Conservation (phyloP, 2,797 vertebrate species). For the Helarctos malayanus region DNA sequence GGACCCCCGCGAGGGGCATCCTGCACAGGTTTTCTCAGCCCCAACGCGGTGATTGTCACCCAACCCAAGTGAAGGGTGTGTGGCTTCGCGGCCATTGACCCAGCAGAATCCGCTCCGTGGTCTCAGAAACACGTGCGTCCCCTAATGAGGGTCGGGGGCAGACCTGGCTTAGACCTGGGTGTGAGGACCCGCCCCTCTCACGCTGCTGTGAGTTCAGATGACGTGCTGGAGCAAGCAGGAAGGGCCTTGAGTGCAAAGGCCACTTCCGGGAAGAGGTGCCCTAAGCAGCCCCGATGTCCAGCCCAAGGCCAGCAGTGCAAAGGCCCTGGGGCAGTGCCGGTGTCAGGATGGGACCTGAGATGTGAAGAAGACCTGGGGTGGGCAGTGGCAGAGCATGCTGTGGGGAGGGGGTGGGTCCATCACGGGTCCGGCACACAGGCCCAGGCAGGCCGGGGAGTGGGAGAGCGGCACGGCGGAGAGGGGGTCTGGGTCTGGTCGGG, state of each 20-base stretch:
- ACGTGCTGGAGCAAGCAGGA: fast-evolving
- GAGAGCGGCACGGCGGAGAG: background rate
- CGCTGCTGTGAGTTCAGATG: fast-evolving
- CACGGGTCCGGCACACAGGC: background rate
- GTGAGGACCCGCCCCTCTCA: fast-evolving
- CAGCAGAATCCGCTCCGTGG: background rate
- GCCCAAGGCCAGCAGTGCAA: background rate
- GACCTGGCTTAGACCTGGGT: fast-evolving
- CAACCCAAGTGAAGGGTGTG: fast-evolving
- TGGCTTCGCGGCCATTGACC: background rate
- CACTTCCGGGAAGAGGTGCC: background rate
- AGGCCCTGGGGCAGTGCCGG: background rate
- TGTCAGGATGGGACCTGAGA: too few species aligned
- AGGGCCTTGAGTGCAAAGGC: background rate
- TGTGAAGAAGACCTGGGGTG: background rate
- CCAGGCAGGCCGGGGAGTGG: too few species aligned
- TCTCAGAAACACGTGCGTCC: background rate
- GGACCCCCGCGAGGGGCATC: fast-evolving
- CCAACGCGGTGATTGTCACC: fast-evolving
- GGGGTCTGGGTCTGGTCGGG: background rate
- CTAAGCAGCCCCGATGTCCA: background rate
- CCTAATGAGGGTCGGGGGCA: background rate
- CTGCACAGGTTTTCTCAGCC: background rate
- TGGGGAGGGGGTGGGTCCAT: background rate
- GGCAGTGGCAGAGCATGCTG: background rate